Conservation (phyloP, 1,140 invertebrate genomes). For the Brachionus calyciflorus region DNA sequence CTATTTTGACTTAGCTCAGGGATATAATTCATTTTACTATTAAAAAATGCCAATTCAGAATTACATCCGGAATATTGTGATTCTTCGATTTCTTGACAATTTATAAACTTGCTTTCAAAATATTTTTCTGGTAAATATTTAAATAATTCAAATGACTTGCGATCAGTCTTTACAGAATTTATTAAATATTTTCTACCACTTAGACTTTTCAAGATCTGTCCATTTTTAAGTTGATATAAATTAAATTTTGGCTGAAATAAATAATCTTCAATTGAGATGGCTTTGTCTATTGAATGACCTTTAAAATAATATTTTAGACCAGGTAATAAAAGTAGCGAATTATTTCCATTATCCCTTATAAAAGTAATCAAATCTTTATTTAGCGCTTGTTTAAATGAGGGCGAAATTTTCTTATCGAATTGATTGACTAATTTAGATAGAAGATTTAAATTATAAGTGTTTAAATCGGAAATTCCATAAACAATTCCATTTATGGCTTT, state of each 20-base stretch:
- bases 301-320: neutral
- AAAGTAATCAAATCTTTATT: neutral
- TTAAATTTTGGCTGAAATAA: neutral
- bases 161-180: neutral
- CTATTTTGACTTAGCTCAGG: neutral
- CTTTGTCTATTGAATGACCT: neutral
- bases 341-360: neutral
- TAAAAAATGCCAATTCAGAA: slow-evolving; percentile 1
- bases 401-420: neutral
- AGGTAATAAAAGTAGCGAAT: neutral
- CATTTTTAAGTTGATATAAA: neutral
- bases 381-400: neutral
- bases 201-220: neutral
- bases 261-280: neutral
- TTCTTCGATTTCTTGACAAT: slow-evolving; percentile 2
- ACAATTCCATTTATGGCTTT: neutral
- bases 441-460: neutral
- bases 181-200: neutral
- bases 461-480: neutral
- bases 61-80: neutral
- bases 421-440: neutral
- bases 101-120: neutral
- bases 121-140: neutral
- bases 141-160: neutral
- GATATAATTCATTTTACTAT: neutral